Base-by-base conservation (phyloP, 2,888 invertebrate genomes). In the Leptopilina myrica region DNA sequence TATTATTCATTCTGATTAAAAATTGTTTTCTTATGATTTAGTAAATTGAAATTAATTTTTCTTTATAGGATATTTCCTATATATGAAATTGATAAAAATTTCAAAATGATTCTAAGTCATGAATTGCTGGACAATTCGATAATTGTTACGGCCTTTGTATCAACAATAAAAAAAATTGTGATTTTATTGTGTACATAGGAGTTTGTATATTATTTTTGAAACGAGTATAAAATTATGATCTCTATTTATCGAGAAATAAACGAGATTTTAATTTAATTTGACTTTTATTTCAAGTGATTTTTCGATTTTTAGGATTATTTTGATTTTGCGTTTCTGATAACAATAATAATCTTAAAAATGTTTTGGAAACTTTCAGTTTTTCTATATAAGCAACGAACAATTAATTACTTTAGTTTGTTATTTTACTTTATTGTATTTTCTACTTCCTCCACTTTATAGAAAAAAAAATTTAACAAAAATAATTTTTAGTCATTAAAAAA, bases 201-300 rank as follows among this genome's bases (percentile, higher is more conserved):
- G 76, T 80, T 77, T 80, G 79, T 82, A 81, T 78, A 82, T 81
- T 81, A 33, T 82, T 80, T 62, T 56, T 73, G 78, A 64, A 76
- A 81, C 78, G 59, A 81, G 78, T 77, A 73, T 77, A 73, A 78
- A 77, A 11, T 78, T 78, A 79, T 76, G 77, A 77, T 75, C 77
- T 62, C 64, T 26, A 69, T 84, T 84, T 80, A 86, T 84, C 82
- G 78, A 83, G 84, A 84, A 89, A 89, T 89, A 89, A 90, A 88
- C 79, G 83, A 86, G 84, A 82, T 86, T 89, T 86, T 87, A 82
- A 87, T 85, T 77, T 84, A 86, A 80, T 84, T 84, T 86, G 85
- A 85, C 86, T 86, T 89, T 89, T 87, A 88, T 87, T 89, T 86
- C 84, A 86, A 81, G 85, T 77, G 85, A 81, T 80, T 80, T 43